A percentile compares a stretch with the other conserved stretches of the same genome.
phyloP scores from a whole-genome alignment of 2,888 invertebrate genomes.

The Ferdinandea cuprea region DNA sequence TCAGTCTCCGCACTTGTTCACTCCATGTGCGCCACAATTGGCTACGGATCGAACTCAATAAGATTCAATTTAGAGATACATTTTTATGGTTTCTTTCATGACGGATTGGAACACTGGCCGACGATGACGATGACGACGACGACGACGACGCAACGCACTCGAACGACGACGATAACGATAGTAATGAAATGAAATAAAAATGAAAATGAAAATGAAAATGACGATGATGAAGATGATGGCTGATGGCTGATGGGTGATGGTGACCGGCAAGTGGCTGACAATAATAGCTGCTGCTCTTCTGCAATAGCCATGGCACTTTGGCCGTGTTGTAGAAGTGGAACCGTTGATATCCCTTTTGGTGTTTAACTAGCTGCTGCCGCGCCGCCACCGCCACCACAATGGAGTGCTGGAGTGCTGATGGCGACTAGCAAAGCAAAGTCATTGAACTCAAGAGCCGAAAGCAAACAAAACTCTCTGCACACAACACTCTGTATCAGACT shows the following conservation, averaged over 20 bases:
- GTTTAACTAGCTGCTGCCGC: slow-evolving; percentile 10
- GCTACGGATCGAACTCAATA: slow-evolving; percentile 71
- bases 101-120: slow-evolving; percentile 20
- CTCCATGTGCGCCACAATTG: slow-evolving; percentile 66
- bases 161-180: slow-evolving; percentile 3
- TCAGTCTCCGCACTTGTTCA: slow-evolving; percentile 13
- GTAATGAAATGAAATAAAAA: too few species aligned
- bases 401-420: slow-evolving; percentile 12
- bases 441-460: slow-evolving; percentile 55
- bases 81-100: slow-evolving; percentile 66
- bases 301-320: slow-evolving; percentile 21
- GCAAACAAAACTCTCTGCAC: slow-evolving; percentile 44
- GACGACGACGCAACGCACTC: neutral
- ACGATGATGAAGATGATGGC: slow-evolving; percentile 25
- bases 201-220: neutral
- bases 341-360: slow-evolving; percentile 26
- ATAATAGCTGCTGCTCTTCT: slow-evolving; percentile 6
- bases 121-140: neutral
- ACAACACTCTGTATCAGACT: neutral
- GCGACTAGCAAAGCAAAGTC: slow-evolving; percentile 32
- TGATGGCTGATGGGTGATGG: slow-evolving; percentile 2
- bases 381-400: neutral
- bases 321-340: slow-evolving; percentile 7
- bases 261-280: slow-evolving; percentile 25
- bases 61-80: slow-evolving; percentile 74